A percentile compares a stretch with the other conserved stretches of the same genome.
These are phyloP conservation scores for Drosophila eohydei DNA, from an alignment of 2,888 invertebrate species.

Conservation along the genomic window DNA sequence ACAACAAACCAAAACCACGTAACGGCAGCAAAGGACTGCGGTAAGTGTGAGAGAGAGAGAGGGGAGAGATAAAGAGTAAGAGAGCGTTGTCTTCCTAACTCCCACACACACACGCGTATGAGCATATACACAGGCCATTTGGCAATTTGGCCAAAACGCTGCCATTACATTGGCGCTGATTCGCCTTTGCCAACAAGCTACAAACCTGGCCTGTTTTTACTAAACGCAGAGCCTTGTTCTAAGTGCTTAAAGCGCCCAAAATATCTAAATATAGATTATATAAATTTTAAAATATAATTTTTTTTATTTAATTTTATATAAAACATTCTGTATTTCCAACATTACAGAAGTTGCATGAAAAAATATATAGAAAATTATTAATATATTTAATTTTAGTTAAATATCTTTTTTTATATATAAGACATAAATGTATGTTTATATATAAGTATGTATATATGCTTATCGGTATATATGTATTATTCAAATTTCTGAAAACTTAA, in stretches of 20 bases:
- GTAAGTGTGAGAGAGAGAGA: not conserved
- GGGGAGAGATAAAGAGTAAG: not conserved
- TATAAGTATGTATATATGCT: no score
- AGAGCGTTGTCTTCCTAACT: constrained; percentile 30
- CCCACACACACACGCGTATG: constrained; percentile 9
- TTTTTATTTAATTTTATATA: no score
- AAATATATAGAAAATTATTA: no score
- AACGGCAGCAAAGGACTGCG: constrained; percentile 39
- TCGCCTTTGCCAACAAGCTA: constrained; percentile 22
- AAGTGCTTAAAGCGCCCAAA: constrained; percentile 3
- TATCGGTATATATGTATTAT: no score
- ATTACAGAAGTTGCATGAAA: no score
- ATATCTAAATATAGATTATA: not conserved
- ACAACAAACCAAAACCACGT: constrained; percentile 68
- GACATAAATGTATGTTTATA: no score
- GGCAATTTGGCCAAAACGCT: constrained; percentile 61
- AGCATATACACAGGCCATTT: constrained; percentile 36
- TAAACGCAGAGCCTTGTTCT: constrained; percentile 40
- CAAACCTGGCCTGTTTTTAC: constrained; percentile 38
- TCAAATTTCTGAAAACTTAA: no score
- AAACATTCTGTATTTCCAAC: no score
- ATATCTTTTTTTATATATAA: no score
- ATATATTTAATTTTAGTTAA: no score
- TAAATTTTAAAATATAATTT: no score
- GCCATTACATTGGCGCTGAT: constrained; percentile 53